Conservation (phyloP, 2,113 vertebrate genomes). For the Passer montanus region DNA sequence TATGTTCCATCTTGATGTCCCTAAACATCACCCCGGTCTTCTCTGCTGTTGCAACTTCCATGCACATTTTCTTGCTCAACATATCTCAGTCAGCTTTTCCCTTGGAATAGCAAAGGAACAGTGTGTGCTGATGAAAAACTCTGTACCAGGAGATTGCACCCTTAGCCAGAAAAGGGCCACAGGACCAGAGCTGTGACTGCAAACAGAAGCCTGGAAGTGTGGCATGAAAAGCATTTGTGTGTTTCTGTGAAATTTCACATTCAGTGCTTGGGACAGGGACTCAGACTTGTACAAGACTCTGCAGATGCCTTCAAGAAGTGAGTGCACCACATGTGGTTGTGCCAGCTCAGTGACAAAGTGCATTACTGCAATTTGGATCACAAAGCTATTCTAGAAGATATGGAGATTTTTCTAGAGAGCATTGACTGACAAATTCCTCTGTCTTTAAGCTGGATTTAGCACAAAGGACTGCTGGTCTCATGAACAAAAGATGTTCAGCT, state of each 20-base stretch:
- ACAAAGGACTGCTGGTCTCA: neutral
- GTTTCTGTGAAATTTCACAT: neutral
- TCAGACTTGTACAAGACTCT: neutral
- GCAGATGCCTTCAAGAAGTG: neutral
- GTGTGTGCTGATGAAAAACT: neutral
- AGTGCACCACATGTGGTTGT: accelerated
- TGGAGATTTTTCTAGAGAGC: neutral
- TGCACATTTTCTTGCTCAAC: neutral
- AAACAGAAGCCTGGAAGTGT: neutral
- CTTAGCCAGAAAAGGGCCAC: neutral
- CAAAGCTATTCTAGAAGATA: neutral
- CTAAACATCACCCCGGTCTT: neutral
- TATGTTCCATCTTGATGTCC: neutral
- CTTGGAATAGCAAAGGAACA: neutral
- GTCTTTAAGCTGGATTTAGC: neutral
- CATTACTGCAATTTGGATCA: neutral
- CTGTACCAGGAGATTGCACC: neutral
- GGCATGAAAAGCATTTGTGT: neutral
- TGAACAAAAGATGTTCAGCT: neutral
- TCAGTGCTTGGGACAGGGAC: neutral
- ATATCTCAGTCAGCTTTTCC: neutral
- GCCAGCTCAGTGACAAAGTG: neutral
- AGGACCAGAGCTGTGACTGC: neutral
- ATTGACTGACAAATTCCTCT: neutral
- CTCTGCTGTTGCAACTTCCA: neutral